Evolutionary conservation across 2,113 vertebrate genomes (phyloP).

Genomic region (Solea solea): DNA sequence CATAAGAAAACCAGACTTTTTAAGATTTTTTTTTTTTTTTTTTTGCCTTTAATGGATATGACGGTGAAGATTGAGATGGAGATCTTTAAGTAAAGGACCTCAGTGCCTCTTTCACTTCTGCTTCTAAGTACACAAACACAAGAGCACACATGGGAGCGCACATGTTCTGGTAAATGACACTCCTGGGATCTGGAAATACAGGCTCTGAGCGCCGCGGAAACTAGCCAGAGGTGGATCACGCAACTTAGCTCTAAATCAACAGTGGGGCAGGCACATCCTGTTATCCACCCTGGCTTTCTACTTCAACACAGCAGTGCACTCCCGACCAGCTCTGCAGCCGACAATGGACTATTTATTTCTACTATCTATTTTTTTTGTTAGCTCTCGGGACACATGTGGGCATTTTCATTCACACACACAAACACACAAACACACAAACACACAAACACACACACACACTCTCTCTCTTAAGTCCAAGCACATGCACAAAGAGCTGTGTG

Average conservation of each 20-base stretch:
- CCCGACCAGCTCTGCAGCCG: conserved; percentile 24
- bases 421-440: conserved; percentile 8
- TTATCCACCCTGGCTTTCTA: conserved; percentile 34
- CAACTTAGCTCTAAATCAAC: conserved; percentile 57
- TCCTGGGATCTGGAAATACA: conserved; percentile 60
- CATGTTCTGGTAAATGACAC: conserved; percentile 15
- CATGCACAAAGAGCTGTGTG: conserved; percentile 31
- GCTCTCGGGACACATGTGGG: conserved; percentile 39
- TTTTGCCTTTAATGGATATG: too few species aligned
- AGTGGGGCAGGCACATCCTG: conserved; percentile 26
- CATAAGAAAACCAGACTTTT: too few species aligned
- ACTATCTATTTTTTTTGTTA: conserved; percentile 19
- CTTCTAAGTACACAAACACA: conserved; percentile 21
- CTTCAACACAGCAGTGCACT: conserved; percentile 14
- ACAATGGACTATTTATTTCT: conserved; percentile 53
- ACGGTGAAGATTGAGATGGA: too few species aligned
- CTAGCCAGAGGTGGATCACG: conserved; percentile 29
- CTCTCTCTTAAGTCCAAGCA: conserved; percentile 18
- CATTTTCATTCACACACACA: conserved; percentile 49
- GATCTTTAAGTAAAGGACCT: neutral
- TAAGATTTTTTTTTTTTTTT: too few species aligned
- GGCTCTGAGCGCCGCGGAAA: conserved; percentile 41
- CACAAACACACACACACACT: neutral
- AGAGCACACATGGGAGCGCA: neutral
- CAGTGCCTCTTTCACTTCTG: conserved; percentile 1